Evolutionary conservation across 35 echinoderm and acorn worm species (phyloP).

Genomic region (Heliocidaris erythrogramma): DNA sequence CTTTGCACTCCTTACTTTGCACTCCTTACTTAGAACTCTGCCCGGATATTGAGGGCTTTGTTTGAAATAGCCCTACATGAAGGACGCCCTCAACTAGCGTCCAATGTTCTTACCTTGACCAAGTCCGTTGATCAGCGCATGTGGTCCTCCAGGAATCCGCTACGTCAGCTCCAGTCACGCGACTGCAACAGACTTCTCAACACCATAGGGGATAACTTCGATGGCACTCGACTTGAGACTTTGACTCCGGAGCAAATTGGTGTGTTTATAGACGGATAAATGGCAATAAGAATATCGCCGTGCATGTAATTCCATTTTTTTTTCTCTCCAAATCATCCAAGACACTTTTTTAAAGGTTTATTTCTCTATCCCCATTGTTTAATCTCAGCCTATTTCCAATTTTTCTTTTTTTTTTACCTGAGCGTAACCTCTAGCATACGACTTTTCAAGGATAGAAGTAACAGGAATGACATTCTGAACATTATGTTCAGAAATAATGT

Average conservation of each 20-base stretch:
- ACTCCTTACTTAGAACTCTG: constrained; percentile 76
- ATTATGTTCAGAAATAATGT: too few species aligned
- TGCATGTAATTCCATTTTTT: too few species aligned
- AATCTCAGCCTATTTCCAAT: too few species aligned
- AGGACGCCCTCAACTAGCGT: constrained; percentile 80
- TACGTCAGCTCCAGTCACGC: constrained; percentile 65
- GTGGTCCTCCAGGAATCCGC: constrained; percentile 85
- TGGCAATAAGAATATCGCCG: not conserved
- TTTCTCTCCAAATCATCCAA: too few species aligned
- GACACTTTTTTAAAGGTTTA: too few species aligned
- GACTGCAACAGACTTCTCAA: constrained; percentile 13
- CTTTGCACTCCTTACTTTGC: constrained; percentile 54
- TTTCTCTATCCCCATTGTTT: too few species aligned
- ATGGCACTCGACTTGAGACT: not conserved
- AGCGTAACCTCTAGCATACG: too few species aligned
- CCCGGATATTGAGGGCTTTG: constrained; percentile 84
- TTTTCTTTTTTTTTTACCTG: too few species aligned
- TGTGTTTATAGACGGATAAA: not conserved
- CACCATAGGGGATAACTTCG: not conserved
- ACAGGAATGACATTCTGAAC: too few species aligned
- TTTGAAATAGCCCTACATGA: constrained; percentile 84
- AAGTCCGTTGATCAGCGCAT: constrained; percentile 82
- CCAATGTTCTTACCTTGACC: constrained; percentile 63
- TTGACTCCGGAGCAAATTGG: not conserved
- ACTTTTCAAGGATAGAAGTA: too few species aligned